Evolutionary conservation across 2,797 vertebrate species (phyloP).

Genomic region (Parambassis ranga): DNA sequence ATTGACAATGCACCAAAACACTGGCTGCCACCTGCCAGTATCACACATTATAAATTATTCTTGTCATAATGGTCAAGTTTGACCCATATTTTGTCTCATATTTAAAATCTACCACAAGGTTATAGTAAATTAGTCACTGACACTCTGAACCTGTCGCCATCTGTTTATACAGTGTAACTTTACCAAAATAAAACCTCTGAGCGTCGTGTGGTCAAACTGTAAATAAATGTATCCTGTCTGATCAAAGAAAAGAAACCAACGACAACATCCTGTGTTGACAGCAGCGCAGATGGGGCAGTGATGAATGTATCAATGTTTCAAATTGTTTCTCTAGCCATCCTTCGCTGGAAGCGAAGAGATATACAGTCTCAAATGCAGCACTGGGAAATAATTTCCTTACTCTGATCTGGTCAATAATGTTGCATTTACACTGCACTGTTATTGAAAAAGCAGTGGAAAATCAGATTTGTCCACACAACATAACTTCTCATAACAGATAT

Average conservation of each 20-base stretch:
- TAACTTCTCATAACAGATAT: slow-evolving; percentile 38
- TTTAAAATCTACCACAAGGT: too few relatives aligned
- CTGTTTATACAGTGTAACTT: too few relatives aligned
- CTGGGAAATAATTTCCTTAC: slow-evolving; percentile 30
- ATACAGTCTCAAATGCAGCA: slow-evolving; percentile 16
- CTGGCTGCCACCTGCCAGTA: too few relatives aligned
- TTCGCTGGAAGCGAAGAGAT: slow-evolving; percentile 22
- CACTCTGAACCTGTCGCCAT: too few relatives aligned
- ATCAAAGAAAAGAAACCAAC: too few relatives aligned
- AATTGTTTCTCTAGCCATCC: slow-evolving; percentile 1
- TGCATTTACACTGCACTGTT: slow-evolving; percentile 42
- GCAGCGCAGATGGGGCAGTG: slow-evolving; percentile 39
- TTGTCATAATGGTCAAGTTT: too few relatives aligned
- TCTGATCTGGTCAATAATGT: slow-evolving; percentile 55
- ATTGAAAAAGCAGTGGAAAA: slow-evolving; percentile 47
- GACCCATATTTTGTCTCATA: too few relatives aligned
- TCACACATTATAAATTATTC: too few relatives aligned
- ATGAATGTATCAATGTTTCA: slow-evolving; percentile 31
- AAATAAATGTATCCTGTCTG: too few relatives aligned
- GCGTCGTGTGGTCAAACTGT: too few relatives aligned
- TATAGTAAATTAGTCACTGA: too few relatives aligned
- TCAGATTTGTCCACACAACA: slow-evolving; percentile 44
- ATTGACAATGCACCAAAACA: too few relatives aligned
- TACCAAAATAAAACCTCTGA: not conserved
- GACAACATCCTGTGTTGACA: not conserved